Evolutionary conservation across 2,113 vertebrate genomes (phyloP), one percentile per base, ranked within the genome.

Genomic region (Solenodon paradoxus): DNA sequence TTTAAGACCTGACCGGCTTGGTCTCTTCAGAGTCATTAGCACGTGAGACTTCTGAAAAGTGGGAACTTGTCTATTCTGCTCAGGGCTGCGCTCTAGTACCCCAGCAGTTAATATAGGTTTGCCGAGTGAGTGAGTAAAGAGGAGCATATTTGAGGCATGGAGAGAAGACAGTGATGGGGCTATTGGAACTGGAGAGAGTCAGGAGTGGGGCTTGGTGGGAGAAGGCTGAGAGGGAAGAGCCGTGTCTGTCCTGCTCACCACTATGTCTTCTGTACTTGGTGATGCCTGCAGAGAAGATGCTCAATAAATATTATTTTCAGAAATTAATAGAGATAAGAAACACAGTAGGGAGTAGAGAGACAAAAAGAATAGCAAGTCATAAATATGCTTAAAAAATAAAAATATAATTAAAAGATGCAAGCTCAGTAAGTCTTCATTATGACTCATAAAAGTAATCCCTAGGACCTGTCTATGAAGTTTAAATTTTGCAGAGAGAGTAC

Each of bases 221-320:
- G 24, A 35, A 66, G 80, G 47, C 15, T 55, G 40, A 49, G 30
- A 45, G 42, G 28, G 8, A 5, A 45, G 63, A 28, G 1, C 12
- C 8, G 2, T 7, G 45, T 11, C 0, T 1, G 11, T 13, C 6
- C 7, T 13, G 20, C 3, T n/a, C 3, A 22, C 10, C 17, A 0
- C 15, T 5, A 2, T 22, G 19, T 19, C 19, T 32, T 66, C 81
- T 20, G 55, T 6, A 47, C 49, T 15, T n/a, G n/a, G 13, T 51
- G 20, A 20, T 2, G 22, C 7, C 8, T 57, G 7, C 11, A 4
- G 22, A 61, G 63, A 16, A 5, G 57, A 38, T 57, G 10, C 26
- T 28, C 24, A 11, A 4, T 30, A 7, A 24, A 24, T 55, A 2
- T 19, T 72, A 19, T 24, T 63, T 74, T 55, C 40, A n/a, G n/a